A percentile compares a stretch with the other conserved stretches of the same genome.
Conservation (phyloP, 2,888 invertebrate genomes). For the Pomacea canaliculata region DNA sequence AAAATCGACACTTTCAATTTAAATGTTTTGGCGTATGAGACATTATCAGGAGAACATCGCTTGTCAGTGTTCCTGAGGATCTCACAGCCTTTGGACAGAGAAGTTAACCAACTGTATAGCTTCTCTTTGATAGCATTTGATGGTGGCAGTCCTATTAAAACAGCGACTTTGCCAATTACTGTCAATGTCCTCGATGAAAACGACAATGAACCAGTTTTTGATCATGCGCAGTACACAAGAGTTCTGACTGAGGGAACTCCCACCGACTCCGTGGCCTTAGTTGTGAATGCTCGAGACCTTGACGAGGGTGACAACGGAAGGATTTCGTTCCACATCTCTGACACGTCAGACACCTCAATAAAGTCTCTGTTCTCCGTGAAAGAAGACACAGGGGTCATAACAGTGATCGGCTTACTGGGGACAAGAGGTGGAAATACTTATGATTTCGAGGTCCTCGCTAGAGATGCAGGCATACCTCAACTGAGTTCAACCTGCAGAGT, state of each 20-base stretch:
- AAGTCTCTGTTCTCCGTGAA: slow-evolving; percentile 30
- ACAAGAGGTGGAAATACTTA: slow-evolving; percentile 31
- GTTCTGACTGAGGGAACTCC: slow-evolving; percentile 29
- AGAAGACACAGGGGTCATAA: slow-evolving; percentile 28
- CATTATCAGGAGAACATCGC: slow-evolving; percentile 13
- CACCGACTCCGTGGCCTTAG: slow-evolving; percentile 22
- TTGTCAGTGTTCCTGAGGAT: slow-evolving; percentile 21
- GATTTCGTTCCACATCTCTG: slow-evolving; percentile 30
- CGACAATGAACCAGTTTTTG: slow-evolving; percentile 33
- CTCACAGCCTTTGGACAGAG: slow-evolving; percentile 28
- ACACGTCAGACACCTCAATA: slow-evolving; percentile 20
- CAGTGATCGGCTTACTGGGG: slow-evolving; percentile 24
- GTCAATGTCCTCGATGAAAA: slow-evolving; percentile 32
- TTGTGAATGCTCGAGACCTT: slow-evolving; percentile 31
- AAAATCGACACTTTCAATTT: slow-evolving; percentile 22
- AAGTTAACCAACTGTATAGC: slow-evolving; percentile 16
- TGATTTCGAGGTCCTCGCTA: slow-evolving; percentile 33
- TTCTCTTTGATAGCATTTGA: slow-evolving; percentile 30
- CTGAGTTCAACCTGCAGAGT: slow-evolving; percentile 30
- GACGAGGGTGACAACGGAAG: slow-evolving; percentile 36
- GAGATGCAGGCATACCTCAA: slow-evolving; percentile 32
- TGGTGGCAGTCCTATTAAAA: slow-evolving; percentile 14
- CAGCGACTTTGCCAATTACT: slow-evolving; percentile 22
- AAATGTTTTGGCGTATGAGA: slow-evolving; percentile 9
- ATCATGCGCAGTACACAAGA: slow-evolving; percentile 15